phyloP scores from a whole-genome alignment of 2,888 invertebrate genomes.

The Zootermopsis nevadensis region DNA sequence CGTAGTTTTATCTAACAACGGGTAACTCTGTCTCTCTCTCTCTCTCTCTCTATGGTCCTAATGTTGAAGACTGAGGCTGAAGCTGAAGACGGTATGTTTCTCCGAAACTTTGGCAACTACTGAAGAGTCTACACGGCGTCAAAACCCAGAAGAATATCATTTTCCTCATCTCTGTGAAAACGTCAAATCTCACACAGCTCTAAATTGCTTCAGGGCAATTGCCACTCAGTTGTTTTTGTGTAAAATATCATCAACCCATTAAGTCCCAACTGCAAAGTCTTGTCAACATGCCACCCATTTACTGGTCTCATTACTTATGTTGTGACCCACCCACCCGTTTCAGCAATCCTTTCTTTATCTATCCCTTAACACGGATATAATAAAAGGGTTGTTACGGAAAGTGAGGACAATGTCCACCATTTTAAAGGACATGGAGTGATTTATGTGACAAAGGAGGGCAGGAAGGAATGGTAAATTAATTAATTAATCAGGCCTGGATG shows the following conservation, averaged over 20 bases:
- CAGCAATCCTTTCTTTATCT: background rate
- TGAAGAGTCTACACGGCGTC: no score
- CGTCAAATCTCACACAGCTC: no score
- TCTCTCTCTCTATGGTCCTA: no score
- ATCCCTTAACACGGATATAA: background rate
- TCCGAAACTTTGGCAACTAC: no score
- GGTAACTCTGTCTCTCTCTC: no score
- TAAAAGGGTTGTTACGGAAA: background rate
- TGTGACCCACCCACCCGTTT: background rate
- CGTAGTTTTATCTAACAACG: no score
- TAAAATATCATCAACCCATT: background rate
- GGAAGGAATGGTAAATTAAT: background rate
- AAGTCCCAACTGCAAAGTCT: background rate
- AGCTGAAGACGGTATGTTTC: no score
- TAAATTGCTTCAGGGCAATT: no score
- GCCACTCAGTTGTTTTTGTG: no score
- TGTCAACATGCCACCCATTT: background rate
- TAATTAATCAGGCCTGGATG: background rate
- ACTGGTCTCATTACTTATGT: background rate
- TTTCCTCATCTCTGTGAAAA: no score
- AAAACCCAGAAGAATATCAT: no score
- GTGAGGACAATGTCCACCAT: background rate
- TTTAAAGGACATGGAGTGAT: constrained; percentile 14
- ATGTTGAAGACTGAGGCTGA: no score
- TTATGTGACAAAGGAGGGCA: background rate